Evolutionary conservation across 2,113 vertebrate genomes (phyloP).

Genomic region (Potamarius usumacintae): DNA sequence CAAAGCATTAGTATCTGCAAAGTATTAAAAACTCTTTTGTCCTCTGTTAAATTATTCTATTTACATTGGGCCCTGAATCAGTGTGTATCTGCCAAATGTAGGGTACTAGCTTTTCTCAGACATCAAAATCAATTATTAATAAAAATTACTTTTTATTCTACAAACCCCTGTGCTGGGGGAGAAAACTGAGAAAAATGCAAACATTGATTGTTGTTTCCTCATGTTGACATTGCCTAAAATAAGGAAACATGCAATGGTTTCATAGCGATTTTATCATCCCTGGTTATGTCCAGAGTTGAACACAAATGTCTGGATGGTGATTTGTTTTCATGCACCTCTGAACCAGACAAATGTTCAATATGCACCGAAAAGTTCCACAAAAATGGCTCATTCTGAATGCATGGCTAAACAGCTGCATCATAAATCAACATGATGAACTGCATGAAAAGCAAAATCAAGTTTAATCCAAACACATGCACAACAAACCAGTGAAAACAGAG

Average conservation of each 20-base stretch:
- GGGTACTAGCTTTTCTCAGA: slow-evolving; percentile 27
- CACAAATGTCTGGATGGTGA: slow-evolving; percentile 20
- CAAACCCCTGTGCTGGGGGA: slow-evolving; percentile 12
- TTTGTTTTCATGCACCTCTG: slow-evolving; percentile 45
- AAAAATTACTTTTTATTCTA: slow-evolving; percentile 3
- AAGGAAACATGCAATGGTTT: slow-evolving; percentile 15
- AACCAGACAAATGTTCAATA: slow-evolving; percentile 22
- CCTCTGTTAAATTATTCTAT: slow-evolving; percentile 38
- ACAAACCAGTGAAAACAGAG: neutral
- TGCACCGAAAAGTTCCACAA: neutral
- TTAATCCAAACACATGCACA: neutral
- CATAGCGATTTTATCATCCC: slow-evolving; percentile 26
- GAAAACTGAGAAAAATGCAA: slow-evolving; percentile 29
- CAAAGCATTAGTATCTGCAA: slow-evolving; percentile 31
- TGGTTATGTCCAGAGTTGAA: slow-evolving; percentile 14
- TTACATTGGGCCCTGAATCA: slow-evolving; percentile 41
- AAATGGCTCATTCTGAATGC: slow-evolving; percentile 3
- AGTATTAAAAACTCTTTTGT: slow-evolving; percentile 34
- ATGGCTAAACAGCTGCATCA: slow-evolving; percentile 23
- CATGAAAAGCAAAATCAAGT: slow-evolving; percentile 3
- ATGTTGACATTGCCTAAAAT: slow-evolving; percentile 34
- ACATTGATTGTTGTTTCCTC: slow-evolving; percentile 40
- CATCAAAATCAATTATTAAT: slow-evolving; percentile 45
- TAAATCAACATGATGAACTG: slow-evolving; percentile 18
- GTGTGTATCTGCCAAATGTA: slow-evolving; percentile 40